Evolutionary conservation across 2,888 invertebrate genomes (phyloP), one percentile per base, ranked within the genome.

Genomic region (Drosophila paranaensis): DNA sequence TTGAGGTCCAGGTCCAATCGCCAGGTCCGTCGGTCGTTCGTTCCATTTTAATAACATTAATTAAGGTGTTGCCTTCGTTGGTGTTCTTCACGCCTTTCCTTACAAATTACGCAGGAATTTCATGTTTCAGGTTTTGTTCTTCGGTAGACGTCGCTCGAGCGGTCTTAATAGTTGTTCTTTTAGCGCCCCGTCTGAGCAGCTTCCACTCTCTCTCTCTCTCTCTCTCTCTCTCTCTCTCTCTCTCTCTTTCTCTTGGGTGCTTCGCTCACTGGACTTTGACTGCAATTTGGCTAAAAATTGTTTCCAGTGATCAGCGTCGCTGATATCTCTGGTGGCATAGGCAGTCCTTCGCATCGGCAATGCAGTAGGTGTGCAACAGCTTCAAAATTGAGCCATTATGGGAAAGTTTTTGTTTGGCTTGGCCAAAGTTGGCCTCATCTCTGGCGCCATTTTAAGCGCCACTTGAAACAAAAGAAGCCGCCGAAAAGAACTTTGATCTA

Each of bases 71-170:
- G 92, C 92, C 93, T 92, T 92, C 93, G 93, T 93, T 93, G 93
- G 93, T 93, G 93, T 93, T 93, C 93, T 93, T 93, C 93, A 93
- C 93, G 93, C 93, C 93, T 93, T 91, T 90, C 90, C 89, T 89
- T 91, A 91, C 91, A 93, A 93, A 93, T 92, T 92, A 92, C 91
- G 91, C 87, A 91, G 91, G 92, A 92, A 93, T 93, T 92, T 92
- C 91, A 90, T 92, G 91, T 91, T 90, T 89, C 87, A 87, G 87
- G 87, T 86, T 84, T 83, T 83, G 74, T 88, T 88, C 69, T 74
- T 57, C 39, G 53, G 60, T 54, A 74, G 74, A 70, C 69, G 56
- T 66, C 71, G 74, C 69, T 71, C 68, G 77, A 82, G 71, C 77
- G 74, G 65, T 77, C 85, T 87, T 87, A 87, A 87, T 89, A 88